Conservation (phyloP, 1,140 invertebrate species). For the Zaprionus camerounensis region DNA sequence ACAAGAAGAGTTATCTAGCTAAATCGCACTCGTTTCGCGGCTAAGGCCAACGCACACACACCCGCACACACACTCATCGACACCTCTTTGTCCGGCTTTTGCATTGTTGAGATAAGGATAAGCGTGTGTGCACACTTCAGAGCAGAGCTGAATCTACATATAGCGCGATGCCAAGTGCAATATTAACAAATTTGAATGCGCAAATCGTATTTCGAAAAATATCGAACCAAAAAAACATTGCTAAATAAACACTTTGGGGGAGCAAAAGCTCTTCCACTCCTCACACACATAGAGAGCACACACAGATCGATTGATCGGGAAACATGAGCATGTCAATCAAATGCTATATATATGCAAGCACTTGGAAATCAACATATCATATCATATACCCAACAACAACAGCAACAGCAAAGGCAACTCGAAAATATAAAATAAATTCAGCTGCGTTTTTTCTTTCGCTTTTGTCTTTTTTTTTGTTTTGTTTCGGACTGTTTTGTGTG, state of each 20-base stretch:
- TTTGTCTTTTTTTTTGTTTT: conserved; percentile 14
- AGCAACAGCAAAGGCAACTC: conserved; percentile 13
- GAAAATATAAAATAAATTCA: conserved; percentile 48
- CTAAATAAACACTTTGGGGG: conserved; percentile 38
- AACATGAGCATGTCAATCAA: conserved; percentile 54
- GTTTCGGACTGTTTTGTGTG: conserved; percentile 28
- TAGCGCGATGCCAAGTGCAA: conserved; percentile 41
- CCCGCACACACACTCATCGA: neutral
- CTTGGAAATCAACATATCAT: conserved; percentile 47
- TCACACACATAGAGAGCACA: neutral
- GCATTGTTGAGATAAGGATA: conserved; percentile 18
- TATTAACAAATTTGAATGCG: conserved; percentile 35
- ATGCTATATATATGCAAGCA: conserved; percentile 26
- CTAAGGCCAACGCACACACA: conserved; percentile 11
- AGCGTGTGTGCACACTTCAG: conserved; percentile 29
- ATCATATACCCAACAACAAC: conserved; percentile 24
- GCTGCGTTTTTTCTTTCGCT: conserved; percentile 31
- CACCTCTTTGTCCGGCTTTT: conserved; percentile 17
- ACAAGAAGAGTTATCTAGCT: neutral
- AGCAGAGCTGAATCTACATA: neutral
- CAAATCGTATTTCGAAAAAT: conserved; percentile 21
- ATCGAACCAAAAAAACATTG: conserved; percentile 23
- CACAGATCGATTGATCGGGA: conserved; percentile 38
- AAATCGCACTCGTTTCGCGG: neutral
- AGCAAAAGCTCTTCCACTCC: conserved; percentile 40